Conservation (phyloP, 2,797 vertebrate species). For the Merluccius polli region DNA sequence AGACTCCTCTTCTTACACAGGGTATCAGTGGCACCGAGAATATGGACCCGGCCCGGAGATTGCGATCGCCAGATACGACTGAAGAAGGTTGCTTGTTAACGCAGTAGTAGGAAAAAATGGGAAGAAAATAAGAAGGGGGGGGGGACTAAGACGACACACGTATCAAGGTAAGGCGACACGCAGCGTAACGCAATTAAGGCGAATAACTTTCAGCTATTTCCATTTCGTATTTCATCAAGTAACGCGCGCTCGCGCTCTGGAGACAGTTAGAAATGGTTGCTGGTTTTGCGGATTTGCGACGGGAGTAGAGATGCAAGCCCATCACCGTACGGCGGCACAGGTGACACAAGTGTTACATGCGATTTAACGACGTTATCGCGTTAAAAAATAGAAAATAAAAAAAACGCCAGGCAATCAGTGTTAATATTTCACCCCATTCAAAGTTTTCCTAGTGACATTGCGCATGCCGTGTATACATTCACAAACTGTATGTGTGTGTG, state of each 20-base stretch:
- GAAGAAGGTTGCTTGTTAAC: conserved; percentile 45
- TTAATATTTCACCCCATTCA: not conserved
- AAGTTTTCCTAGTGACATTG: not conserved
- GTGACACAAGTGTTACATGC: conserved; percentile 57
- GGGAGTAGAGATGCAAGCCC: conserved; percentile 58
- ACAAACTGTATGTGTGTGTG: not conserved
- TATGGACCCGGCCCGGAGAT: conserved; percentile 67
- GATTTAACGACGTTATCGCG: conserved; percentile 10
- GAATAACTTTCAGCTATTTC: not conserved
- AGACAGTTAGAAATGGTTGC: conserved; percentile 25
- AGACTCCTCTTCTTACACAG: conserved; percentile 50
- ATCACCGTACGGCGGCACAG: conserved; percentile 45
- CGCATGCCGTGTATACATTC: not conserved
- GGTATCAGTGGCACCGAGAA: conserved; percentile 57
- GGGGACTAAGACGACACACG: conserved; percentile 54
- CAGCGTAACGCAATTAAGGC: not conserved
- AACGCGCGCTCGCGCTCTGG: not conserved
- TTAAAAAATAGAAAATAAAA: not conserved
- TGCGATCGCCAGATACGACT: conserved; percentile 58
- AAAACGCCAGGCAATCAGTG: too few relatives aligned
- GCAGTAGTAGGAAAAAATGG: conserved; percentile 68
- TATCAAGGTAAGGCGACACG: conserved; percentile 58
- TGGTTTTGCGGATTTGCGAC: conserved; percentile 4
- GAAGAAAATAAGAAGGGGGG: conserved; percentile 50
- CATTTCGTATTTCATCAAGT: not conserved